Percentiles rank a stretch among this genome's conserved stretches.
Conservation (phyloP, 2,113 vertebrate species). For the Elanoides forficatus region DNA sequence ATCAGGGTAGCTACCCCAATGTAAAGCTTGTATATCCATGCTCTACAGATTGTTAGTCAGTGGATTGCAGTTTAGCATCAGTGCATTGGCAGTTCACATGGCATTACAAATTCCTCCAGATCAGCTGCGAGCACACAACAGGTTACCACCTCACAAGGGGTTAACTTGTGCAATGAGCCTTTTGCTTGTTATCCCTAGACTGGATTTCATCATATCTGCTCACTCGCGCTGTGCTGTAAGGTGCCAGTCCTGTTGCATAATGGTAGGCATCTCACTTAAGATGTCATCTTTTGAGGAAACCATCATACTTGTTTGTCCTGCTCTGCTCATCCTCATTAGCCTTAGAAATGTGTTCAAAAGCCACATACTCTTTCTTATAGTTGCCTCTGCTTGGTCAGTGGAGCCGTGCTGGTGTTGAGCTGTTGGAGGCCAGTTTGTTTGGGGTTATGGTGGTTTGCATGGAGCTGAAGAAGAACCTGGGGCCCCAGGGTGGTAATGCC, state of each 20-base stretch:
- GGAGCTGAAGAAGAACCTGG: not conserved
- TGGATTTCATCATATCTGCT: not conserved
- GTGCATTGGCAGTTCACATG: not conserved
- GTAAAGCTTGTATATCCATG: not conserved
- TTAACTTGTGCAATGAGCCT: not conserved
- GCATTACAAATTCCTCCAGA: not conserved
- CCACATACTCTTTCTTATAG: not conserved
- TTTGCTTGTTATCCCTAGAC: not conserved
- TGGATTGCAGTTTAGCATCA: not conserved
- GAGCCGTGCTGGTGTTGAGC: not conserved
- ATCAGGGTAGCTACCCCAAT: not conserved
- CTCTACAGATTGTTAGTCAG: not conserved
- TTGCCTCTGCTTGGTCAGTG: not conserved
- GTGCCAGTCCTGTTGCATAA: not conserved
- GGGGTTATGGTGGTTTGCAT: not conserved
- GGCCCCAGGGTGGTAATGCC: not conserved
- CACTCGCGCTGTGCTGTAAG: accelerated
- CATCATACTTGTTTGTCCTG: not conserved
- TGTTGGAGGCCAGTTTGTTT: not conserved
- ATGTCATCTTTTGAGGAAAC: not conserved
- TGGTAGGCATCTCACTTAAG: not conserved
- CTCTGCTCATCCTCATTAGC: not conserved
- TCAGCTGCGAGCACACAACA: not conserved
- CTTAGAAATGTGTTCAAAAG: not conserved
- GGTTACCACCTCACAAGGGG: not conserved